phyloP scores from a whole-genome alignment of 2,113 vertebrate genomes.

The Oncorhynchus masou region DNA sequence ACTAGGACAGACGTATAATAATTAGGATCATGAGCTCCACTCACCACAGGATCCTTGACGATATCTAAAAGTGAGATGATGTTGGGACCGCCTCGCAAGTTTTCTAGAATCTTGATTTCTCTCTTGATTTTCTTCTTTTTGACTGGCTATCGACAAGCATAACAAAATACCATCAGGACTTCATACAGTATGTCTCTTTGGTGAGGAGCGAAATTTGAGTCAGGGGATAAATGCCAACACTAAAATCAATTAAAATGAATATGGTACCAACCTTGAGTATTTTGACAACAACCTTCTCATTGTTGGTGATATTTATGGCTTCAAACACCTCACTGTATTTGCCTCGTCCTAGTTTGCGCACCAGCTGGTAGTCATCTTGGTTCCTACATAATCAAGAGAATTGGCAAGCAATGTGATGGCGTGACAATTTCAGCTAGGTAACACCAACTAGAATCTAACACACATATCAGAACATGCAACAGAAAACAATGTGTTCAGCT shows the following conservation, averaged over 20 bases:
- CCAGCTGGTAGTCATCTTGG: conserved; percentile 86
- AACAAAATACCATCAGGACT: neutral
- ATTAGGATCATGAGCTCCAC: neutral
- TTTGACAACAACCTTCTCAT: conserved; percentile 99
- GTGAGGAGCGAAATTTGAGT: neutral
- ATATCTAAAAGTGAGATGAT: conserved; percentile 86
- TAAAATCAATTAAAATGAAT: conserved; percentile 7
- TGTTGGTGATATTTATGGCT: conserved; percentile 89
- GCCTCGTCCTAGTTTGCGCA: conserved; percentile 84
- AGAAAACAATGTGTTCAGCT: neutral
- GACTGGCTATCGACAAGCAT: conserved; percentile 71
- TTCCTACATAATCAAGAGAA: conserved; percentile 64
- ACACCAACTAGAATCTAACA: too few relatives aligned
- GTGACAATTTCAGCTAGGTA: too few relatives aligned
- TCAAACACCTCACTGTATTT: conserved; percentile 88
- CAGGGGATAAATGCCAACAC: neutral
- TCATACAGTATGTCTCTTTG: neutral
- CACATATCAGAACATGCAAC: neutral
- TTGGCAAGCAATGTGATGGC: neutral
- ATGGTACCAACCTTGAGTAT: conserved; percentile 89
- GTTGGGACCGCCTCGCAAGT: conserved; percentile 83
- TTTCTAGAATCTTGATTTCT: conserved; percentile 87
- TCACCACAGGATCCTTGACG: conserved; percentile 86
- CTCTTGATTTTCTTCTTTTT: conserved; percentile 92
- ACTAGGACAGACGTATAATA: too few relatives aligned